Conservation (phyloP, 2,113 vertebrate genomes). For the Physeter macrocephalus region DNA sequence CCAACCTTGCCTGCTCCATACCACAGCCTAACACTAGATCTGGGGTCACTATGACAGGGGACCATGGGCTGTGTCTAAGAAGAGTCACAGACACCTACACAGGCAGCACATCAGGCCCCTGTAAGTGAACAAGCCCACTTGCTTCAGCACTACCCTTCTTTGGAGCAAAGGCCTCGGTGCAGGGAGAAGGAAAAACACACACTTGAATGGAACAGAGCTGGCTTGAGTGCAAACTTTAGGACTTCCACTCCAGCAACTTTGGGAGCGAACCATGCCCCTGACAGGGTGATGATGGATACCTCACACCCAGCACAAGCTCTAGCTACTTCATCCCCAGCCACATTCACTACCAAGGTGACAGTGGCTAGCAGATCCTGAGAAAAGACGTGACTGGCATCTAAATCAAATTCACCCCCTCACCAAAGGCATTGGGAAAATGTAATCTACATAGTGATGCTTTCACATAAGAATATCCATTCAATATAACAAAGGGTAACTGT, state of each 20-base stretch:
- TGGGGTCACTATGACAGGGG: neutral
- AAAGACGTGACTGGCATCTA: neutral
- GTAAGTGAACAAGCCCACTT: neutral
- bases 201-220: neutral
- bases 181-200: neutral
- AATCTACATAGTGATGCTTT: neutral
- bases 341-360: neutral
- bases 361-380: neutral
- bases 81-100: neutral
- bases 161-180: neutral
- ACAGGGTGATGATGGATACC: neutral
- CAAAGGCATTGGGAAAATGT: neutral
- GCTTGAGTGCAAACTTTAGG: neutral
- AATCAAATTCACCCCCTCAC: neutral
- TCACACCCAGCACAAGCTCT: neutral
- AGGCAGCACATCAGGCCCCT: neutral
- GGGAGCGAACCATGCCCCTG: neutral
- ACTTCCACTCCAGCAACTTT: neutral
- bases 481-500: neutral
- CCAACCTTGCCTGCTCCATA: neutral
- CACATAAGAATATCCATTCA: neutral
- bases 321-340: neutral
- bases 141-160: neutral
- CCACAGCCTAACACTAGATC: neutral
- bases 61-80: neutral